Percentiles rank a stretch among this genome's conserved stretches.
These are phyloP conservation scores for Electrophaes corylata DNA, from an alignment of 2,888 invertebrate genomes.

Conservation along the genomic window DNA sequence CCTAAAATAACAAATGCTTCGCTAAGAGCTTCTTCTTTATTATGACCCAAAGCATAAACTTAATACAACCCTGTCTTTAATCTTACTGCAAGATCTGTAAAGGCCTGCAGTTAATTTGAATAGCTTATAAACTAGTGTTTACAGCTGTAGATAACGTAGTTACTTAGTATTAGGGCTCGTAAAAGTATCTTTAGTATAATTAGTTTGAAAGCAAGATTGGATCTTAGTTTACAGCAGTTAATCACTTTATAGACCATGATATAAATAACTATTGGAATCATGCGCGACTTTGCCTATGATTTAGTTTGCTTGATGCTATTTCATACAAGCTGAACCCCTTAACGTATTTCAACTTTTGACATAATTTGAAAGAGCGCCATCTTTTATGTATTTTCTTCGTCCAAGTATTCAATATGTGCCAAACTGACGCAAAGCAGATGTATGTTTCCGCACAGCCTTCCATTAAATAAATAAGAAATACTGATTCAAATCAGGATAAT, in stretches of 20 bases:
- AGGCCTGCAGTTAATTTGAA: constrained; percentile 14
- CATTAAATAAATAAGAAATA: not conserved
- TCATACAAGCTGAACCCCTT: no score
- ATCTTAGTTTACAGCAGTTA: constrained; percentile 12
- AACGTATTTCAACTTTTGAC: no score
- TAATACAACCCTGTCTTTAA: not conserved
- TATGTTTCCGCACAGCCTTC: not conserved
- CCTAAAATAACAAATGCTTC: no score
- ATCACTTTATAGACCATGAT: constrained; percentile 20
- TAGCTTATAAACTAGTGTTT: constrained; percentile 18
- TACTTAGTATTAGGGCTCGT: constrained; percentile 21
- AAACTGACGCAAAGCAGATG: no score
- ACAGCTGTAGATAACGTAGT: constrained; percentile 12
- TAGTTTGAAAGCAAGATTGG: constrained; percentile 12
- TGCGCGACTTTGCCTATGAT: no score
- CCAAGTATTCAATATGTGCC: no score
- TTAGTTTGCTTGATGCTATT: no score
- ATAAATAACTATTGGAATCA: no score
- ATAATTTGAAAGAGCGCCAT: no score
- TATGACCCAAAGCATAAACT: not conserved
- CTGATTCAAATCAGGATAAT: not conserved
- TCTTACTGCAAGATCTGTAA: constrained; percentile 15
- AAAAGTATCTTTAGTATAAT: constrained; percentile 35
- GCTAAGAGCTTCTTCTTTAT: no score
- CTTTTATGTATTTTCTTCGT: no score